These are phyloP conservation scores for Paedocypris micromegethes DNA, from an alignment of 2,797 vertebrate species.

Conservation along the genomic window DNA sequence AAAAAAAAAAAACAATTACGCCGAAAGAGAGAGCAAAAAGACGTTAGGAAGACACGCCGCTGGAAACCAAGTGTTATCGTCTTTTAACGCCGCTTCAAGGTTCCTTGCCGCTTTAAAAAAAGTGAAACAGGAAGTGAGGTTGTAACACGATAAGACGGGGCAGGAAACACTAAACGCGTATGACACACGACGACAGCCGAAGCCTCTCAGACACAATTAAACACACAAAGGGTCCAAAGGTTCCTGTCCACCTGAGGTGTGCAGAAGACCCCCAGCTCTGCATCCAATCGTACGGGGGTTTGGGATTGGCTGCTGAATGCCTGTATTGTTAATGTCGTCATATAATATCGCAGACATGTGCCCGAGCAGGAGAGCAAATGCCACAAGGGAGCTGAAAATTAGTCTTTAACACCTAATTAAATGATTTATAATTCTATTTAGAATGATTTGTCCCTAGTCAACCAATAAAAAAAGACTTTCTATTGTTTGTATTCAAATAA, in stretches of 20 bases:
- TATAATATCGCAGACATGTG: slow-evolving; percentile 59
- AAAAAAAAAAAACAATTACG: slow-evolving; percentile 46
- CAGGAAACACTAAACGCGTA: slow-evolving; percentile 2
- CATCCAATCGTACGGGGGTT: slow-evolving; percentile 54
- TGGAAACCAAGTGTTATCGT: slow-evolving; percentile 32
- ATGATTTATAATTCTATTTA: too few species aligned
- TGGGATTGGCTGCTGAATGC: slow-evolving; percentile 46
- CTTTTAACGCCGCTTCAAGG: neutral
- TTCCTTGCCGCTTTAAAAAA: neutral
- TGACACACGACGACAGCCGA: slow-evolving; percentile 6
- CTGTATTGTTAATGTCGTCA: slow-evolving; percentile 64
- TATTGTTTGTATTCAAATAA: too few species aligned
- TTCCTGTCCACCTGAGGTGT: slow-evolving; percentile 6
- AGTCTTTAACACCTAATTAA: too few species aligned
- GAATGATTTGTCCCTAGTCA: too few species aligned
- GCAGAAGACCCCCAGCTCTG: slow-evolving; percentile 60
- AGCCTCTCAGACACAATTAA: slow-evolving; percentile 3
- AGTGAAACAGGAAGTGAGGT: neutral
- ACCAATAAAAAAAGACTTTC: too few species aligned
- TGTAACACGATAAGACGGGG: neutral
- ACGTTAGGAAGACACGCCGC: neutral
- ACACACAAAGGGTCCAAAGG: slow-evolving; percentile 5
- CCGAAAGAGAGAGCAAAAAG: slow-evolving; percentile 31
- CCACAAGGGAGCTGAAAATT: too few species aligned
- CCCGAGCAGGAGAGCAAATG: slow-evolving; percentile 59